phyloP scores from a whole-genome alignment of 2,888 invertebrate genomes.

The Drosophila paracracens region DNA sequence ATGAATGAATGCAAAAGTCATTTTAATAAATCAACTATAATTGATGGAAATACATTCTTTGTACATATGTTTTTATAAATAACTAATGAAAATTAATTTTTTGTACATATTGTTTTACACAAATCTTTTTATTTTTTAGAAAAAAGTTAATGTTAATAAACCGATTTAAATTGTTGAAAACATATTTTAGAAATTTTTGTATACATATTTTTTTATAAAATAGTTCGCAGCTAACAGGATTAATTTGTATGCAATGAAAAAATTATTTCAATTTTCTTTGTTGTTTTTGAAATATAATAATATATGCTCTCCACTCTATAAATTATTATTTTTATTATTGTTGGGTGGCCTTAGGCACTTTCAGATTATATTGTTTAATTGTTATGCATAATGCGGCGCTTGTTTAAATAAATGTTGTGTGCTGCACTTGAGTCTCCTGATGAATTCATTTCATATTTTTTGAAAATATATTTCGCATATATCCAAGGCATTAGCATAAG shows the following conservation, averaged over 20 bases:
- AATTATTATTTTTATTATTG: constrained; percentile 38
- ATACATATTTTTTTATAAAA: no score
- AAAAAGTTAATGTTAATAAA: neutral
- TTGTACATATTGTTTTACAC: no score
- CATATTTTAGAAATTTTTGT: no score
- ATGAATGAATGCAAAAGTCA: neutral
- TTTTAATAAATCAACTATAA: neutral
- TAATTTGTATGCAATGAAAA: no score
- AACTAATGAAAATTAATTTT: no score
- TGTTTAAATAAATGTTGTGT: constrained; percentile 68
- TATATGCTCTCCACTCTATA: neutral
- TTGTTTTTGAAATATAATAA: neutral
- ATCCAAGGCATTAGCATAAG: constrained; percentile 67
- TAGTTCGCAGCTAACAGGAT: no score
- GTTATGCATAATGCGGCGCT: constrained; percentile 64
- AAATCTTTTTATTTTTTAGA: neutral
- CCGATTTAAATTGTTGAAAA: neutral
- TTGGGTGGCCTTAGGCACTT: constrained; percentile 31
- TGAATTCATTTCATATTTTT: constrained; percentile 17
- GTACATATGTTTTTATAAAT: neutral
- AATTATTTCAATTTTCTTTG: neutral
- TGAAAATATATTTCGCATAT: constrained; percentile 20
- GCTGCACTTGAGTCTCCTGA: constrained; percentile 39
- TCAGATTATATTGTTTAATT: constrained; percentile 62
- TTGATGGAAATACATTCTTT: accelerated